Conservation (phyloP, 2,888 invertebrate species). For the Aspidiotus destructor region DNA sequence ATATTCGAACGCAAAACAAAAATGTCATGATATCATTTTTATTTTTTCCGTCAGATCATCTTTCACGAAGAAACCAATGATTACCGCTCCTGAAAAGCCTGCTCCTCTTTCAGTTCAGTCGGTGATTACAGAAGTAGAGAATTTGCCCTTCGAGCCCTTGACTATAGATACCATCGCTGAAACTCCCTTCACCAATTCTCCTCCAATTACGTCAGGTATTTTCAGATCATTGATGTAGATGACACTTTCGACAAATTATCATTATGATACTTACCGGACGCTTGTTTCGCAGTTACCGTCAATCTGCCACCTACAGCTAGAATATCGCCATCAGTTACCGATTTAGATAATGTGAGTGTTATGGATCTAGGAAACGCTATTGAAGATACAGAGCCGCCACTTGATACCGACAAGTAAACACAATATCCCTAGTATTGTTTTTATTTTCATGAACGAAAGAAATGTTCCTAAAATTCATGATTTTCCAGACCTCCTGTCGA, state of each 20-base stretch:
- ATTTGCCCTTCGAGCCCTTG: constrained; percentile 20
- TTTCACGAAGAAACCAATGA: constrained; percentile 8
- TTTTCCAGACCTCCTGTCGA: constrained; percentile 44
- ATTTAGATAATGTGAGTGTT: constrained; percentile 24
- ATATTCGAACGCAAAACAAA: too few relatives aligned
- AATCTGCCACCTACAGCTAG: constrained; percentile 3
- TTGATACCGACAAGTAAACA: constrained; percentile 17
- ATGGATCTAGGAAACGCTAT: constrained; percentile 21
- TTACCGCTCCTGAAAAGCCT: constrained; percentile 4
- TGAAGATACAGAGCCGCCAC: constrained; percentile 25
- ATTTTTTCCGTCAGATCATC: constrained; percentile 6
- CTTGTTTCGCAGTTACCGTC: constrained; percentile 12
- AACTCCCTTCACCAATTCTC: constrained; percentile 20
- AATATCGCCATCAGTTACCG: constrained; percentile 26
- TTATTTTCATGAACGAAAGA: background rate
- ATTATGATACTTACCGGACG: background rate
- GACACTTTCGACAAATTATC: background rate
- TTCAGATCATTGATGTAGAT: background rate
- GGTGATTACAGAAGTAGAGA: constrained; percentile 19
- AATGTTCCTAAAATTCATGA: background rate
- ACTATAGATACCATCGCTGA: constrained; percentile 16
- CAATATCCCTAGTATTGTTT: background rate
- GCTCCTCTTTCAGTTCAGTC: constrained; percentile 9
- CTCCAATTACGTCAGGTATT: constrained; percentile 18
- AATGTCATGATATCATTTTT: background rate